Percentiles rank a stretch among this genome's conserved stretches.
These are phyloP conservation scores for Antechinus flavipes DNA, from an alignment of 2,113 vertebrate species.

Conservation along the genomic window DNA sequence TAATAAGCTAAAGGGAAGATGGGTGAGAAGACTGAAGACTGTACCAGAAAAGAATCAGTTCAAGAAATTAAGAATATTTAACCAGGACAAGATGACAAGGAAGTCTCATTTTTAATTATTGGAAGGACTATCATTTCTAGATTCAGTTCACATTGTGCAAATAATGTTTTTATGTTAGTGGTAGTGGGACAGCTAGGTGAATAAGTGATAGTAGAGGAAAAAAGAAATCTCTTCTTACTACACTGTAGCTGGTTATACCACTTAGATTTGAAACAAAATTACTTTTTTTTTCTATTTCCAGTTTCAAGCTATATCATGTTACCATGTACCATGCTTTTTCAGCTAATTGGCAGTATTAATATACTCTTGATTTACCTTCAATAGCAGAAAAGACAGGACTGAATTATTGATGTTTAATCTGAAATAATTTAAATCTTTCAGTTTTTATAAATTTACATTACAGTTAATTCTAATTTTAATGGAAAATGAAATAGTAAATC, in stretches of 20 bases:
- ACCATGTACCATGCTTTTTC: not conserved
- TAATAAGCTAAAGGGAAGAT: too few species aligned
- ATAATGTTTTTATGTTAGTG: not conserved
- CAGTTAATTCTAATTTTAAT: slow-evolving; percentile 58
- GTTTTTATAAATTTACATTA: slow-evolving; percentile 64
- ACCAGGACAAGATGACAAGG: too few species aligned
- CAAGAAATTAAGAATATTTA: too few species aligned
- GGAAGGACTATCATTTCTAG: too few species aligned
- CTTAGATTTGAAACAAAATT: too few species aligned
- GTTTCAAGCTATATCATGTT: not conserved
- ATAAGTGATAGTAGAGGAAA: not conserved
- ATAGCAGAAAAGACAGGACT: slow-evolving; percentile 67
- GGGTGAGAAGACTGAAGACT: too few species aligned
- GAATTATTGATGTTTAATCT: slow-evolving; percentile 75
- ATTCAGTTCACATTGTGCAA: not conserved
- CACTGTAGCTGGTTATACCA: too few species aligned
- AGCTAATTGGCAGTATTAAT: slow-evolving; percentile 56
- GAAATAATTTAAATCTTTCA: slow-evolving; percentile 68
- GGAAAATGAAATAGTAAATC: slow-evolving; percentile 45
- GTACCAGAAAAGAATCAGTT: not conserved
- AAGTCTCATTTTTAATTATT: too few species aligned
- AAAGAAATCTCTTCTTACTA: not conserved
- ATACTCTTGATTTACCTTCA: slow-evolving; percentile 58
- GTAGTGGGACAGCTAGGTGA: not conserved
- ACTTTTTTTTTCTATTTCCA: not conserved